A percentile compares a stretch with the other conserved stretches of the same genome.
These are phyloP conservation scores for Taurulus bubalis DNA, from an alignment of 2,113 vertebrate genomes.

Conservation along the genomic window DNA sequence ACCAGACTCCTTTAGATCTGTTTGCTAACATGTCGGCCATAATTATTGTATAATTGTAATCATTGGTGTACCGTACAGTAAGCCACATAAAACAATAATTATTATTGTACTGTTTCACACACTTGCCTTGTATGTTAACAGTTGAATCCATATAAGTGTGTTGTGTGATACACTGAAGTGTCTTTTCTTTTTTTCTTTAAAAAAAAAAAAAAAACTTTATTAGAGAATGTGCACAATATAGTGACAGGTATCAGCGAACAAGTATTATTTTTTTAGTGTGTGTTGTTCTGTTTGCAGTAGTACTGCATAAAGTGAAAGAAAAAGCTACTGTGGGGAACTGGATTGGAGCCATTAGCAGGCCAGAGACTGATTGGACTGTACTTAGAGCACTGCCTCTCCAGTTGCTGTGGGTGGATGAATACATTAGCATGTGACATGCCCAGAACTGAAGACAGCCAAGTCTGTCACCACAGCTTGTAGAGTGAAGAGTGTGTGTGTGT, in stretches of 20 bases:
- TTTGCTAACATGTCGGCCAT: neutral
- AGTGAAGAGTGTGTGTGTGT: neutral
- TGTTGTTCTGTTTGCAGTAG: too few species aligned
- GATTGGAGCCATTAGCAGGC: slow-evolving; percentile 65
- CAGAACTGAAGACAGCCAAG: slow-evolving; percentile 61
- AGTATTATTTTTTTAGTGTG: too few species aligned
- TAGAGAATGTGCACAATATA: too few species aligned
- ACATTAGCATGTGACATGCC: slow-evolving; percentile 75
- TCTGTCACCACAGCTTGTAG: slow-evolving; percentile 58
- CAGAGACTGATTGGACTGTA: slow-evolving; percentile 73
- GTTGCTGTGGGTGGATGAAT: slow-evolving; percentile 76
- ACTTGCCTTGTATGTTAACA: neutral
- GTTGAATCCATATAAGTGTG: neutral
- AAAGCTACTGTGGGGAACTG: slow-evolving; percentile 61
- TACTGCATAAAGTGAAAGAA: slow-evolving; percentile 59
- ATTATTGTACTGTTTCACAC: too few species aligned
- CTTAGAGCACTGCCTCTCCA: slow-evolving; percentile 66
- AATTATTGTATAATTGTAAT: neutral
- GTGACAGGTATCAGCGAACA: too few species aligned
- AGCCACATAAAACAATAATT: too few species aligned
- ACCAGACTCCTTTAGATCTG: neutral
- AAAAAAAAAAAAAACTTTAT: too few species aligned
- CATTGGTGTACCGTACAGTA: neutral
- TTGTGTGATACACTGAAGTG: neutral
- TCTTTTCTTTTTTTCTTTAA: too few species aligned